Percentiles rank a stretch among this genome's conserved stretches.
phyloP scores from a whole-genome alignment of 2,797 vertebrate species.

The Momotus momota region DNA sequence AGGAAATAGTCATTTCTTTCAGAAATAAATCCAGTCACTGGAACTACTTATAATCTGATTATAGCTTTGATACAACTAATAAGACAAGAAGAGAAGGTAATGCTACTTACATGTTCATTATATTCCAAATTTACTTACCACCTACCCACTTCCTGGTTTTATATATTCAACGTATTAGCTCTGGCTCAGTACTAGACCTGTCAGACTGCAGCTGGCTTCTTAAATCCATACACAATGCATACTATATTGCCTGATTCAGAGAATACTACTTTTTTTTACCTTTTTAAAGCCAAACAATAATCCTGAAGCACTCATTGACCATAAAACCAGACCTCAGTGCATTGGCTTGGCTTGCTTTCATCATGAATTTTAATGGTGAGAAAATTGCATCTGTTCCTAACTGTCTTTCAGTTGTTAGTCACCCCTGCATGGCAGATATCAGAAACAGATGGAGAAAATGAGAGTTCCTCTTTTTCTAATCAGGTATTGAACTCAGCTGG shows the following conservation, averaged over 20 bases:
- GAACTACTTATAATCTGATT: background rate
- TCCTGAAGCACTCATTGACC: background rate
- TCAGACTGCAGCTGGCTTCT: background rate
- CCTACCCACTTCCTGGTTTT: background rate
- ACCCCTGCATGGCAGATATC: background rate
- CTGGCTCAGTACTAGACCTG: background rate
- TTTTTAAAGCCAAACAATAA: background rate
- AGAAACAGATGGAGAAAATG: conserved; percentile 26
- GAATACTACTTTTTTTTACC: background rate
- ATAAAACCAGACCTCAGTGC: background rate
- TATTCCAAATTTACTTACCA: background rate
- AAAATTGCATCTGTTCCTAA: conserved; percentile 11
- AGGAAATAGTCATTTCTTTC: background rate
- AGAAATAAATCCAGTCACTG: background rate
- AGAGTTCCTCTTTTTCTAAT: background rate
- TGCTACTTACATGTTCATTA: background rate
- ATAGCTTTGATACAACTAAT: background rate
- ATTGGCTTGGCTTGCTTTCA: background rate
- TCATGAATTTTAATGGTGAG: conserved; percentile 7
- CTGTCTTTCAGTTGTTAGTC: background rate
- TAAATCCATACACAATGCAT: background rate
- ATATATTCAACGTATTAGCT: background rate
- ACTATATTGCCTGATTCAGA: background rate
- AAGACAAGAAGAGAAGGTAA: background rate
- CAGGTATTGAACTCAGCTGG: background rate